These are phyloP conservation scores for Hylomyscus alleni DNA, from an alignment of 2,797 vertebrate species.

Conservation along the genomic window DNA sequence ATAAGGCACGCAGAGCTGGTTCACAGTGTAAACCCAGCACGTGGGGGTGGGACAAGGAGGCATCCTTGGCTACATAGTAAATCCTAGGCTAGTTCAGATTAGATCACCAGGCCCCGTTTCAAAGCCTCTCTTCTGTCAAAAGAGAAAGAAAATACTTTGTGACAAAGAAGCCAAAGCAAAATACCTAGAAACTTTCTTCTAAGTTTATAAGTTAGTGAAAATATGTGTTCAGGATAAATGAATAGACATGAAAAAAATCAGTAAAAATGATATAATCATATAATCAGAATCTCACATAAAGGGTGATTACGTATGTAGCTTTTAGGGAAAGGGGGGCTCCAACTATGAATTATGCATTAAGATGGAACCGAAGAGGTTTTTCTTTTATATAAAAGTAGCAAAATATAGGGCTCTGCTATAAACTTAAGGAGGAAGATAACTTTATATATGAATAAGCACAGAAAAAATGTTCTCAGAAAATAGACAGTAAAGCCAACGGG, in stretches of 20 bases:
- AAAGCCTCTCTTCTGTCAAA: background rate
- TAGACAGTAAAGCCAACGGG: background rate
- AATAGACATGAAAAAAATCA: background rate
- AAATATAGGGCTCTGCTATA: background rate
- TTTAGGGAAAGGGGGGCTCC: background rate
- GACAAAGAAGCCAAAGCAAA: background rate
- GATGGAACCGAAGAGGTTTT: background rate
- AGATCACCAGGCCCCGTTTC: background rate
- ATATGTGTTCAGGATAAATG: background rate
- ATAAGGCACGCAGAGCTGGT: too few relatives aligned
- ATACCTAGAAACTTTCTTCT: conserved; percentile 30
- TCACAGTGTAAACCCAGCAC: background rate
- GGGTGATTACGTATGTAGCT: background rate
- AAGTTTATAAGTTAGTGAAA: background rate
- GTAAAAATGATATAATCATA: conserved; percentile 18
- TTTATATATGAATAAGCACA: background rate
- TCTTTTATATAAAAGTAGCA: background rate
- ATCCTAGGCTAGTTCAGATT: background rate
- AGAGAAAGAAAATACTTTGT: background rate
- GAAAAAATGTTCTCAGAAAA: background rate
- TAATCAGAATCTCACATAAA: background rate
- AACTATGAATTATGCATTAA: background rate
- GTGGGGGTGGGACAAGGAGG: background rate
- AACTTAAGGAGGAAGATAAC: background rate
- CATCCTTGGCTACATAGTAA: background rate